Base-by-base conservation (phyloP, 2,797 vertebrate species). In the Protosalanx chinensis region DNA sequence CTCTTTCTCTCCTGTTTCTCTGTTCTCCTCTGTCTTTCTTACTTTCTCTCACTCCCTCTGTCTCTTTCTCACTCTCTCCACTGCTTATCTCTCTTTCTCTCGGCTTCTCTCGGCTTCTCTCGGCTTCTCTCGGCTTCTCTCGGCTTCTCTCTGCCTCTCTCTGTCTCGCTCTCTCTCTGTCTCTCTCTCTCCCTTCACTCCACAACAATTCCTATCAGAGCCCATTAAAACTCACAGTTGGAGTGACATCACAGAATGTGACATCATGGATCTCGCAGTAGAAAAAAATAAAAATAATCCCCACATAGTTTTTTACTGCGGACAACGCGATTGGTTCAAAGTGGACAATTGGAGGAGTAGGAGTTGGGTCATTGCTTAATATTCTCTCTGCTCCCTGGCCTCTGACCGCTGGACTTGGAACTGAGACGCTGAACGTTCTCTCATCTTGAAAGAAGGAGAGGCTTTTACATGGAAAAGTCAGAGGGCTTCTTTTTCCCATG, bases 341-440 rank as follows among this genome's bases (percentile, higher is more conserved):
- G 68, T 35, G 60, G 61, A 83, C 79, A 66, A 68, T 46, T 64
- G 61, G 46, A 64, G 64, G 27, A 18, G 32, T 7, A 37, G 18
- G 67, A 35, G 29, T 29, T 13, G 56, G 27, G 68, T 23, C 3
- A 46, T 15, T n/a, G 13, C 4, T 6, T 15, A 46, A 7, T 30
- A 18, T 58, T 74, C 23, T 67, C 46, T 29, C 27, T 67, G 65
- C 23, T 56, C 69, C 63, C 58, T 71, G 80, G 71, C 72, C 80
- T 59, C 73, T 80, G 64, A 75, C 27, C 76, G 64, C 81, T 87
- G 84, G 85, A 79, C 67, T 61, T 72, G 71, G 82, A 85, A 86
- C 81, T 83, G 70, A 87, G 75, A 76, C 76, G 70, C 76, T 61
- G 82, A n/a, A 71, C 60, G 71, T 33, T 73, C 68, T 76, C 87